These are phyloP conservation scores for Anthopleura xanthogrammica DNA, from an alignment of 92 coral and sea anemone species.

Conservation along the genomic window DNA sequence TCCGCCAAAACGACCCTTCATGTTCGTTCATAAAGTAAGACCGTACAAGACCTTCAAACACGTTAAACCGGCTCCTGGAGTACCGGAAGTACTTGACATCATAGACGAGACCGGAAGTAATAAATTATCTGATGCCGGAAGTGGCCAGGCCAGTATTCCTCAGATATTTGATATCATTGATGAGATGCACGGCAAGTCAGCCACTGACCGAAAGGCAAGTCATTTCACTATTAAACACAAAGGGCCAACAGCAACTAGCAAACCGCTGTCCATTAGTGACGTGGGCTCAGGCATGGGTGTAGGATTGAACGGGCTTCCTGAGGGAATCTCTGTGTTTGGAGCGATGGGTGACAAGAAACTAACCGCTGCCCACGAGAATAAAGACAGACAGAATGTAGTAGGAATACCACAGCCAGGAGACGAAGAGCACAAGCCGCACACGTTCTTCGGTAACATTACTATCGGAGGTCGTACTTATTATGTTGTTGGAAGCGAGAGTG, in stretches of 20 bases:
- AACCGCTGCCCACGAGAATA: constrained; percentile 33
- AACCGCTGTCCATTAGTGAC: constrained; percentile 82
- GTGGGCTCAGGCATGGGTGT: constrained; percentile 97
- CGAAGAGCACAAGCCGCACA: constrained; percentile 55
- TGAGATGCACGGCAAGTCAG: constrained; percentile 64
- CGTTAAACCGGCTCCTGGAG: constrained; percentile 13
- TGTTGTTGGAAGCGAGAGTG: constrained; percentile 92
- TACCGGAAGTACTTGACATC: constrained; percentile 85
- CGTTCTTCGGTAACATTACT: constrained; percentile 91
- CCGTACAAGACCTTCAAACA: constrained; percentile 16
- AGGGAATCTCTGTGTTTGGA: constrained; percentile 86
- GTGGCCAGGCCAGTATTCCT: constrained; percentile 81
- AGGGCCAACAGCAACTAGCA: constrained; percentile 99
- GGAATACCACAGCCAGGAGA: constrained; percentile 21
- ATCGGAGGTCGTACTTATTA: constrained; percentile 89
- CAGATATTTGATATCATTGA: constrained; percentile 94
- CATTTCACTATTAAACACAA: constrained; percentile 48
- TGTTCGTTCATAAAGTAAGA: constrained; percentile 22
- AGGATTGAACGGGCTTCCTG: constrained; percentile 76
- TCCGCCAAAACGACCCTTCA: constrained; percentile 21
- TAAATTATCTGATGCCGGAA: constrained; percentile 41
- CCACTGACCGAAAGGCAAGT: constrained; percentile 27
- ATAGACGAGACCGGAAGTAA: constrained; percentile 67
- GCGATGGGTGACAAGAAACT: constrained; percentile 74
- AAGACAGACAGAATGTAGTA: constrained; percentile 52